phyloP scores from a whole-genome alignment of 2,888 invertebrate species.

The Tetropium fuscum region DNA sequence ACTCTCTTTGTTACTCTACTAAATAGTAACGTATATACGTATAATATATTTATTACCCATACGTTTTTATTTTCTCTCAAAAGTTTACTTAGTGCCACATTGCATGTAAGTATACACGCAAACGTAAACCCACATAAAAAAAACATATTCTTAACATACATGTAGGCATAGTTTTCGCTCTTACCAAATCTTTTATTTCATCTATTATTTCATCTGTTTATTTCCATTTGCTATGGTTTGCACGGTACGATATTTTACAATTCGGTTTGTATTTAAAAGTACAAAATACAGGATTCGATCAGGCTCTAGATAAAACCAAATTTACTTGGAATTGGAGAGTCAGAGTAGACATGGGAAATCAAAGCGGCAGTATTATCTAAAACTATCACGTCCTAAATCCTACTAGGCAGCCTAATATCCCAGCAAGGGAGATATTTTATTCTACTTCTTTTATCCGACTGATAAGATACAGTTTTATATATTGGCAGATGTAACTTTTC shows the following conservation, averaged over 20 bases:
- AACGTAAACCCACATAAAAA: too few species aligned
- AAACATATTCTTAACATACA: not conserved
- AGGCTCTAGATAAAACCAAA: not conserved
- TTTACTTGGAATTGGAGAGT: not conserved
- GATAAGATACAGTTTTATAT: too few species aligned
- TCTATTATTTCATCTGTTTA: slow-evolving; percentile 4
- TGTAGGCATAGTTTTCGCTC: not conserved
- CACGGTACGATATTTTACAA: not conserved
- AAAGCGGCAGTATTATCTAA: not conserved
- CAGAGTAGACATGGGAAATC: not conserved
- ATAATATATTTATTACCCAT: too few species aligned
- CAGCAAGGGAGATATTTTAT: too few species aligned
- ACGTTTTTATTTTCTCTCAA: too few species aligned
- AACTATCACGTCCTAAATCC: not conserved
- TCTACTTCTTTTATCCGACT: too few species aligned
- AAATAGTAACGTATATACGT: too few species aligned
- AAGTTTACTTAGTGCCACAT: too few species aligned
- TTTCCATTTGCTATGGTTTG: slow-evolving; percentile 7
- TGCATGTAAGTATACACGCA: too few species aligned
- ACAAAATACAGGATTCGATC: not conserved
- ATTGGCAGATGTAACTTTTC: too few species aligned
- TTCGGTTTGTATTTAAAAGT: not conserved
- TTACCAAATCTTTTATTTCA: not conserved
- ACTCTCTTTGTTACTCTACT: too few species aligned
- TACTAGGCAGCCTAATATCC: too few species aligned